A percentile compares a stretch with the other conserved stretches of the same genome.
These are phyloP conservation scores for Leucoraja ocellata DNA, from an alignment of 2,797 vertebrate genomes.

Conservation along the genomic window DNA sequence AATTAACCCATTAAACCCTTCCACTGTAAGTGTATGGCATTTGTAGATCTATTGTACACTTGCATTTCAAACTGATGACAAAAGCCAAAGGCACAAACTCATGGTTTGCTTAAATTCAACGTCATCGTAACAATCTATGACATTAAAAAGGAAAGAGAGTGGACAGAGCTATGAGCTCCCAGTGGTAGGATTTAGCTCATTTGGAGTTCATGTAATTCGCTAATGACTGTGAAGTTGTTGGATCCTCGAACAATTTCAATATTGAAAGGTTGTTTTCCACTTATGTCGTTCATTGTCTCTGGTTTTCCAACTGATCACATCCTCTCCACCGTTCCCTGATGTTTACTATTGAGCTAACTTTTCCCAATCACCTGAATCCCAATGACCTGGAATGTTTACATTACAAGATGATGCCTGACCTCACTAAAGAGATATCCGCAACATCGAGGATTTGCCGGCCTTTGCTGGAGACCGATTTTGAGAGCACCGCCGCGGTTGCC, in stretches of 20 bases:
- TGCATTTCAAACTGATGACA: not conserved
- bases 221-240: not conserved
- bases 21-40: not conserved
- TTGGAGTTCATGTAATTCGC: not conserved
- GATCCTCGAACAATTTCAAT: not conserved
- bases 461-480: too few relatives aligned
- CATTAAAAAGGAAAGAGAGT: not conserved
- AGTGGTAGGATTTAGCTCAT: not conserved
- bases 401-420: too few relatives aligned
- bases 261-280: too few relatives aligned
- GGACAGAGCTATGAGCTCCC: not conserved
- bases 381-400: too few relatives aligned
- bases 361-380: too few relatives aligned
- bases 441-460: too few relatives aligned
- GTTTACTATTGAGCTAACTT: too few relatives aligned
- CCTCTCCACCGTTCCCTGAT: too few relatives aligned
- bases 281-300: too few relatives aligned
- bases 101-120: not conserved
- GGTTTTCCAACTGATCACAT: too few relatives aligned
- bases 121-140: not conserved
- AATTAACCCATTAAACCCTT: not conserved
- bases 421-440: too few relatives aligned
- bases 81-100: constrained; percentile 13
- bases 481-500: too few relatives aligned
- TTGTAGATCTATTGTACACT: not conserved